Base-by-base conservation (phyloP, 53 echinoderm and acorn worm genomes). In the Patiria pectinifera region DNA sequence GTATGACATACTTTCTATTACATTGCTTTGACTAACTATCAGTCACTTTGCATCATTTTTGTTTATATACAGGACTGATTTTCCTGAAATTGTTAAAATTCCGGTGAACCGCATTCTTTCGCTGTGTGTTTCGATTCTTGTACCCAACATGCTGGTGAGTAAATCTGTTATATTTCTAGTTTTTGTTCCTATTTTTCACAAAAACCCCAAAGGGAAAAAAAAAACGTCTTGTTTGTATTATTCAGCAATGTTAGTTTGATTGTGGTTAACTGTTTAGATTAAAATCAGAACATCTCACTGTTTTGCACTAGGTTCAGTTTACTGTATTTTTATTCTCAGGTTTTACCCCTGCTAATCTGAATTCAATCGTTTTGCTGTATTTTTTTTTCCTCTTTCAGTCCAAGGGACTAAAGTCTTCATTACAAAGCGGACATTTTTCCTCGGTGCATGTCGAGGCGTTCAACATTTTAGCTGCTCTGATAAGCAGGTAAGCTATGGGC, bases 81-180 rank as follows among this genome's bases (percentile, higher is more conserved):
- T 95, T 91, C 94, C 93, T 44, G 95, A 89, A 62, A 62, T 87
- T 76, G 95, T 94, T 21, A 89, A 80, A 47, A 92, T 98, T 45
- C 98, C 98, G 49, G 75, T 94, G n/a, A 71, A 93, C 86, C 89
- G 85, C 44, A 91, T 96, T 24, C 49, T 98, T 19, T 81, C 95
- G 24, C 61, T 95, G 47, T 89, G 95, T 60, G 94, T 94, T 58
- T 91, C 90, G 66, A 83, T 91, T 48, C 91, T 98, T 25, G 96
- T 93, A 45, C 92, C 96, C 47, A 95, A 93, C 76, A 94, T 93
- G 74, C 89, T 98, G 79, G 98, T 98, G 87, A 89, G 97, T 74
- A 61, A 11, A 74, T 23, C 10, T 16, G 14, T 18, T 13, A 66
- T 14, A 66, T 66, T 66, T 11, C 66, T 18, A 14, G 12, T 66